phyloP scores from a whole-genome alignment of 2,888 invertebrate species.

The Acanthococcus lagerstroemiae region DNA sequence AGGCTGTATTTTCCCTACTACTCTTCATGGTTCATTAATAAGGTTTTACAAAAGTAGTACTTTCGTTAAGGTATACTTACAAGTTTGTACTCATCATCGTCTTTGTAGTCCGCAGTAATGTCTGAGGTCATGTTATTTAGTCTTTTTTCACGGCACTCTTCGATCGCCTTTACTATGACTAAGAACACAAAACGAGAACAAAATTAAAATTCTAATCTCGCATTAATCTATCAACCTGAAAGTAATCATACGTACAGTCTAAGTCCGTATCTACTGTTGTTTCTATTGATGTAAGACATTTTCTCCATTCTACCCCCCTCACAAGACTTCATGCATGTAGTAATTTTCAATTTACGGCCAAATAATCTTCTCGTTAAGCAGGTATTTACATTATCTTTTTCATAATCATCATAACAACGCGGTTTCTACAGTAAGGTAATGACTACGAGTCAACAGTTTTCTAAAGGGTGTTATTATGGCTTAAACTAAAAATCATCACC shows the following conservation, averaged over 20 bases:
- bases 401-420: too few relatives aligned
- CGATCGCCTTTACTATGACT: conserved; percentile 52
- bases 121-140: conserved; percentile 45
- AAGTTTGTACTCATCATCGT: conserved; percentile 63
- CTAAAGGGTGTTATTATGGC: too few relatives aligned
- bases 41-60: too few relatives aligned
- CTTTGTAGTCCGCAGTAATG: conserved; percentile 50
- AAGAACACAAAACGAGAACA: conserved; percentile 12
- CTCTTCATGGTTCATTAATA: too few relatives aligned
- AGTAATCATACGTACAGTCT: neutral
- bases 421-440: too few relatives aligned
- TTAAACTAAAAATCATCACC: too few relatives aligned
- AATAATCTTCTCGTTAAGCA: neutral
- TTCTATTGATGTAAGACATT: neutral
- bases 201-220: neutral
- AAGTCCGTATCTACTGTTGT: too few relatives aligned
- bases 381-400: too few relatives aligned
- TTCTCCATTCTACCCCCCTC: neutral
- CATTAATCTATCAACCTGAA: neutral
- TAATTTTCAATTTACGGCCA: neutral
- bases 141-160: conserved; percentile 56
- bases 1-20: too few relatives aligned
- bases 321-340: neutral
- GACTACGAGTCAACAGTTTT: too few relatives aligned
- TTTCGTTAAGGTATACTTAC: conserved; percentile 43